Evolutionary conservation across 1,140 invertebrate genomes (phyloP), one percentile per base, ranked within the genome.

Genomic region (Oryctes rhinoceros): DNA sequence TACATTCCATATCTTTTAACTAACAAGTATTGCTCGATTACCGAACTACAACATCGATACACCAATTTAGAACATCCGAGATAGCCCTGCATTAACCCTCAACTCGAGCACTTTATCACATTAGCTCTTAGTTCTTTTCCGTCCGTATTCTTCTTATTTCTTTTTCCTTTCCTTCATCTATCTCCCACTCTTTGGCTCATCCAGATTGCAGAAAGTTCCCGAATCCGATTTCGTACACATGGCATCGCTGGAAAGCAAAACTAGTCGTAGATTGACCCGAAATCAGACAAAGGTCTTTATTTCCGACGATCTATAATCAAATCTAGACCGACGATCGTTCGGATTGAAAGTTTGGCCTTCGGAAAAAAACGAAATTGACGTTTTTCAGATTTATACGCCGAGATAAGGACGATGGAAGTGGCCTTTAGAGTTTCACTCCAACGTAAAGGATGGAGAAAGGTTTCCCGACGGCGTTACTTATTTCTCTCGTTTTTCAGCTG

Each of bases 211-310:
- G 39, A 7, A 44, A 44, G 39, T 44, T 44, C 9, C 39, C 9
- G 53, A 59, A 59, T 59, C 18, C 53, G 53, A 59, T 59, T 59
- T 59, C 15, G 15, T 59, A 18, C 53, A 59, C 53, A 18, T 15
- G 53, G 53, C 53, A 18, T 18, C 18, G 39, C 39, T 7, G 53
- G 53, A 59, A 53, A 53, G 18, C n/a, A 59, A 59, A 59, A 59
- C 53, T 59, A 59, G 15, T 59, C 53, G 53, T n/a, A 59, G 53
- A 59, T 59, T 59, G 53, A 59, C 53, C 53, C 53, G 53, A 59
- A 59, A 59, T 59, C 53, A 59, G 53, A 59, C 53, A 59, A 59
- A 59, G 53, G 18, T 59, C 53, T 59, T 59, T 59, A 59, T 59
- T 59, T 59, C 53, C 53, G 53, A 18, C 53, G 15, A 59, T 59